These are phyloP conservation scores for Merodon equestris DNA, from an alignment of 2,888 invertebrate genomes.

Conservation along the genomic window DNA sequence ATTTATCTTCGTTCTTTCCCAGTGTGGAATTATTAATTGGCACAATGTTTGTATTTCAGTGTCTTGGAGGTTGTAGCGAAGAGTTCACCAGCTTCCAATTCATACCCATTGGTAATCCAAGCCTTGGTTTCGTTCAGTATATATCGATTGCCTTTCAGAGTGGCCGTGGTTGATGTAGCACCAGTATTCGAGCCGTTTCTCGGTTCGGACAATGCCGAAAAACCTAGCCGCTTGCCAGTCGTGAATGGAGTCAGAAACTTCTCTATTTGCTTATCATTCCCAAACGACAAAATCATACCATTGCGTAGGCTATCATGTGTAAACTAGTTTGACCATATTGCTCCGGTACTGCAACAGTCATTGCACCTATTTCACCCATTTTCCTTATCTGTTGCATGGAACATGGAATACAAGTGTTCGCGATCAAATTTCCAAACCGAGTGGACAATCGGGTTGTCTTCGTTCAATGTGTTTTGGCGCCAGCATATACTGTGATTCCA, in stretches of 20 bases:
- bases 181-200: slow-evolving; percentile 98
- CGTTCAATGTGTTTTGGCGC: too few species aligned
- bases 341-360: slow-evolving; percentile 91
- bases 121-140: slow-evolving; percentile 92
- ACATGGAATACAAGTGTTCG: slow-evolving; percentile 91
- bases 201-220: slow-evolving; percentile 96
- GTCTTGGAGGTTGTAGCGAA: slow-evolving; percentile 95
- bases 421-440: slow-evolving; percentile 90
- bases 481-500: too few species aligned
- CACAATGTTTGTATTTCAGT: slow-evolving; percentile 86
- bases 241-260: slow-evolving; percentile 87
- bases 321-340: slow-evolving; percentile 90
- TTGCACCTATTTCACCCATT: slow-evolving; percentile 95
- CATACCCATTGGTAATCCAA: slow-evolving; percentile 96
- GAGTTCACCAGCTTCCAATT: slow-evolving; percentile 89
- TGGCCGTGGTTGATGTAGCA: slow-evolving; percentile 94
- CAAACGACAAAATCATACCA: slow-evolving; percentile 90
- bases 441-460: too few species aligned
- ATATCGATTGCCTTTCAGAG: slow-evolving; percentile 84
- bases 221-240: slow-evolving; percentile 87
- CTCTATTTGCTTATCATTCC: slow-evolving; percentile 88
- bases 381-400: slow-evolving; percentile 90
- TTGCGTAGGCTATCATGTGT: slow-evolving; percentile 94
- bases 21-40: slow-evolving; percentile 89
- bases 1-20: slow-evolving; percentile 97